Conservation (phyloP, 2,113 vertebrate genomes). For the Phyllostomus hastatus region DNA sequence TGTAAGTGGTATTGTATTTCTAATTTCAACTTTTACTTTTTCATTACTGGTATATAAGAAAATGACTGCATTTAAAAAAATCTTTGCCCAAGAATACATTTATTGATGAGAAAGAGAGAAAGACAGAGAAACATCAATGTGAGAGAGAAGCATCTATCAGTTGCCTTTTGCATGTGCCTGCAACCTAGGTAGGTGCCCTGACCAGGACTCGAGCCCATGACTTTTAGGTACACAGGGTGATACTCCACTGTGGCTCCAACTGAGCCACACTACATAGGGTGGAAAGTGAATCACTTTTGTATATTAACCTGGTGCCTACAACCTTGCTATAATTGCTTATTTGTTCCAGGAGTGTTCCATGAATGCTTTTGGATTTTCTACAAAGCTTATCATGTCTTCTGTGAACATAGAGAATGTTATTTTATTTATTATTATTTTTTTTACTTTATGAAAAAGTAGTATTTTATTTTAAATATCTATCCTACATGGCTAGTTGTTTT, state of each 20-base stretch:
- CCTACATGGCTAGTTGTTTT: not conserved
- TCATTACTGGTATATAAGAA: not conserved
- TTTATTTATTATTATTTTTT: not conserved
- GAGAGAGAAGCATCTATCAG: no score
- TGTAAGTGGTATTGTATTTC: not conserved
- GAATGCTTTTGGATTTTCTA: not conserved
- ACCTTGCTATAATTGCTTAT: not conserved
- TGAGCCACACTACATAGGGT: no score
- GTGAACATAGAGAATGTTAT: not conserved
- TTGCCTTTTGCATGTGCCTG: no score
- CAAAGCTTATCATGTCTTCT: not conserved
- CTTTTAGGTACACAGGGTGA: no score
- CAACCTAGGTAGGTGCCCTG: no score
- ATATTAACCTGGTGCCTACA: not conserved
- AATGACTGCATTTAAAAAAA: not conserved
- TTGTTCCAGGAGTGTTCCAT: not conserved
- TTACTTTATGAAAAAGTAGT: not conserved
- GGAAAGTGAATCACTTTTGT: not conserved
- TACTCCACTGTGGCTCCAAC: no score
- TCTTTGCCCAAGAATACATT: no score
- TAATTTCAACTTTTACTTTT: not conserved
- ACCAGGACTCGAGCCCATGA: no score
- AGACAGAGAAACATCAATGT: no score
- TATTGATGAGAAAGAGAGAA: no score
- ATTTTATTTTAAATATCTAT: not conserved